These are phyloP conservation scores for Drosophila tanythrix DNA, from an alignment of 2,888 invertebrate genomes.

Conservation along the genomic window DNA sequence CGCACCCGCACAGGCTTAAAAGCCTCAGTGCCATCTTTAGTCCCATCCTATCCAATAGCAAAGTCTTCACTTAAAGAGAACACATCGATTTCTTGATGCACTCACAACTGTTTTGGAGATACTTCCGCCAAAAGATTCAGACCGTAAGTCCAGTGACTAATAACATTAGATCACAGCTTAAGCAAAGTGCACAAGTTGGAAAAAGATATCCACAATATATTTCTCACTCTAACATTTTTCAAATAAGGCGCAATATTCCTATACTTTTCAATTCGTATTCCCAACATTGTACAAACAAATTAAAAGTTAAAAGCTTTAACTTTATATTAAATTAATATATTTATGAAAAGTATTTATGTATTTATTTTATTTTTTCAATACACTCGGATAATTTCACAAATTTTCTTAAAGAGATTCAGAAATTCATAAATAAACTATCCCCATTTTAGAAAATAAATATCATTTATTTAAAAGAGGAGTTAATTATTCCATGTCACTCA, in stretches of 20 bases:
- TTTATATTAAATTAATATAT: too few species aligned
- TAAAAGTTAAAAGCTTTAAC: too few species aligned
- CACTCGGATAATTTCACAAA: too few species aligned
- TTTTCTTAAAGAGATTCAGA: too few species aligned
- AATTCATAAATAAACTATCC: neutral
- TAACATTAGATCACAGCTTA: neutral
- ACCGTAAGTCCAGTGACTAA: neutral
- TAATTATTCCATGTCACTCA: neutral
- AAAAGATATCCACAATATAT: neutral
- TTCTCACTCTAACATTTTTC: neutral
- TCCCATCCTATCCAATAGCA: slow-evolving; percentile 27
- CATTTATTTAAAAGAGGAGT: neutral
- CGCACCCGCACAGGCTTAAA: slow-evolving; percentile 62
- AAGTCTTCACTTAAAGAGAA: neutral
- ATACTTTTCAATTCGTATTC: too few species aligned
- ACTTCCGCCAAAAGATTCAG: neutral
- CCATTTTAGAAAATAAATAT: neutral
- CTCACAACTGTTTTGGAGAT: slow-evolving; percentile 4
- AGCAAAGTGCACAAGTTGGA: neutral
- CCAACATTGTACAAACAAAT: too few species aligned
- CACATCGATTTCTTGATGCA: slow-evolving; percentile 5
- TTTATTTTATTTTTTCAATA: too few species aligned
- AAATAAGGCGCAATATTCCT: too few species aligned
- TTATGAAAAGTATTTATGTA: too few species aligned
- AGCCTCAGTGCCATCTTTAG: slow-evolving; percentile 11